Evolutionary conservation across 2,113 vertebrate genomes (phyloP).

Genomic region (Oxyura jamaicensis): DNA sequence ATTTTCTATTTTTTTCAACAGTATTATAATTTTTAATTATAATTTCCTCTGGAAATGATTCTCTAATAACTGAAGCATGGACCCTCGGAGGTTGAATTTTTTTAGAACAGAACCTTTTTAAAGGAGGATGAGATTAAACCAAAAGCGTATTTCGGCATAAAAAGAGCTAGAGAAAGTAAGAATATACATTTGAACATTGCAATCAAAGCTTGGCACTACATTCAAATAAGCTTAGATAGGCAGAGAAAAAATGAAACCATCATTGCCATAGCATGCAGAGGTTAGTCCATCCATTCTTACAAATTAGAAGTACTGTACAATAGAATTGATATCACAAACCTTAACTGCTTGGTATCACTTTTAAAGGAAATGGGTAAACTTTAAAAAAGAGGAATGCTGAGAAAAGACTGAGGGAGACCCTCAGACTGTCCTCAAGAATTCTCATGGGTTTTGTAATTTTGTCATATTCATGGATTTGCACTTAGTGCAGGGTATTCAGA

Average conservation of each 20-base stretch:
- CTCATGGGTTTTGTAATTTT: background rate
- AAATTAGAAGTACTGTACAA: background rate
- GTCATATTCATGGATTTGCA: background rate
- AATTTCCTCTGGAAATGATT: background rate
- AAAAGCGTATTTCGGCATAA: background rate
- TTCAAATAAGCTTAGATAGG: background rate
- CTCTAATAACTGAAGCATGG: background rate
- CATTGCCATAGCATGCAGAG: background rate
- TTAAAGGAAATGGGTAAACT: background rate
- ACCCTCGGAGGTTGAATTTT: background rate
- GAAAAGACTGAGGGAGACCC: background rate
- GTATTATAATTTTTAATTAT: background rate
- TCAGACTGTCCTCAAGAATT: background rate
- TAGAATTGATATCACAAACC: background rate
- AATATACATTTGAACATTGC: background rate
- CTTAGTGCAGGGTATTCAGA: background rate
- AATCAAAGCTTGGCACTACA: background rate
- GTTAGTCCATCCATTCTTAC: background rate
- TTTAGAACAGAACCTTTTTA: conserved; percentile 4
- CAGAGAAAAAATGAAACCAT: background rate
- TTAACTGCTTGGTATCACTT: background rate
- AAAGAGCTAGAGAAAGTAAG: background rate
- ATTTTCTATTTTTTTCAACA: background rate
- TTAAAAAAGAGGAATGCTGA: background rate
- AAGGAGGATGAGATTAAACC: background rate